Base-by-base conservation (phyloP, 2,797 vertebrate species). In the Gymnothorax javanicus region DNA sequence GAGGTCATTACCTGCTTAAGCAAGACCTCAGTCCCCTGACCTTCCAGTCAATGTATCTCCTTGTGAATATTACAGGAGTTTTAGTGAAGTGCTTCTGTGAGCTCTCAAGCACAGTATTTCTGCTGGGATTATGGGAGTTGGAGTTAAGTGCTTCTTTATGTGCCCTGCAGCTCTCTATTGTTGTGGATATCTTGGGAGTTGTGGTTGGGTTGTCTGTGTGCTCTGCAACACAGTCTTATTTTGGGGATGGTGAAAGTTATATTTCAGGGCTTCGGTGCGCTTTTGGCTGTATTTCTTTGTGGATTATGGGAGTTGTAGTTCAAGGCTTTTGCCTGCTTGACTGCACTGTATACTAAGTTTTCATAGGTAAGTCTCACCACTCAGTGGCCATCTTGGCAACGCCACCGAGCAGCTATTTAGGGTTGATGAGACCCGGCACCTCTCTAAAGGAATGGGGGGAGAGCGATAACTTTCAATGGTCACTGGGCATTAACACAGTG, bases 211-310 rank as follows among this genome's bases (percentile, higher is more conserved):
- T 58, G 52, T 85, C 92, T 95, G 43, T 85, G 87, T 94, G 56
- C 91, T 20, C 88, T 79, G 90, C 94, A 99, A 98, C 98, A 99
- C 93, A 98, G 97, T 91, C 91, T 99, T 85, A 96, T 97, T 11
- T 96, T 99, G 90, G 97, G 33, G 33, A 43, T 2, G 33, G 33
- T 43, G 33, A 43, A 43, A 43, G 1, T 43, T 43, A 43, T 43
- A 43, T 43, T 43, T 43, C 33, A 43, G 33, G 33, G 59, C 43
- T 73, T 15, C 13, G 13, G 23, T 13, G 33, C 60, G 8, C n/a
- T 13, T 23, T 20, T 43, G 84, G 43, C 43, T n/a, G 60, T 84
- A 20, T 84, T 56, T 23, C 15, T 11, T 52, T 4, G 23, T 13
- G 82, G 23, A 54, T 83, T 88, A 27, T 86, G 56, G 0, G 50